phyloP scores from a whole-genome alignment of 2,797 vertebrate genomes.

The Pristis pectinata region DNA sequence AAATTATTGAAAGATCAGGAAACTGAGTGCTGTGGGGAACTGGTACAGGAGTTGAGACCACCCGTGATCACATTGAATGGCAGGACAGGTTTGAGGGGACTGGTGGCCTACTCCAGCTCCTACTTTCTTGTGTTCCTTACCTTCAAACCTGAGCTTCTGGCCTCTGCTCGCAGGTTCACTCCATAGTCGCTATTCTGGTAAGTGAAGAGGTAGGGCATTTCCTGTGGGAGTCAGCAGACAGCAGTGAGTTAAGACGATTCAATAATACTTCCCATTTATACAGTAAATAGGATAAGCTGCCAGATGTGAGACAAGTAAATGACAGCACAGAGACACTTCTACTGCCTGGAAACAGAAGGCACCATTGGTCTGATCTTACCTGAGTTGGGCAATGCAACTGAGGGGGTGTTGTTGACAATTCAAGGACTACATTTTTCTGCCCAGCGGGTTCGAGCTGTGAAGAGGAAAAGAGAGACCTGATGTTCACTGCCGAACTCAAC shows the following conservation, averaged over 20 bases:
- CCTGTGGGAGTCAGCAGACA: slow-evolving; percentile 47
- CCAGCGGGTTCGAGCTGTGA: slow-evolving; percentile 54
- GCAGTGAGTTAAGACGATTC: background rate
- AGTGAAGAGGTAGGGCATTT: slow-evolving; percentile 57
- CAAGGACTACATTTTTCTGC: slow-evolving; percentile 46
- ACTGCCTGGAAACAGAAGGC: background rate
- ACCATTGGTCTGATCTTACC: slow-evolving; percentile 48
- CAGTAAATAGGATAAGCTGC: background rate
- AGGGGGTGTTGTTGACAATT: slow-evolving; percentile 38
- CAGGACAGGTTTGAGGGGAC: too few species aligned
- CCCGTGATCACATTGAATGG: too few species aligned
- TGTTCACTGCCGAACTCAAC: background rate
- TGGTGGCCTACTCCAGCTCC: too few species aligned
- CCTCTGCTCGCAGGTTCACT: background rate
- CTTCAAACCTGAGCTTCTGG: background rate
- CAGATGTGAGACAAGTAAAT: background rate
- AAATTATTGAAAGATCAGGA: too few species aligned
- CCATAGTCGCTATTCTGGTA: slow-evolving; percentile 57
- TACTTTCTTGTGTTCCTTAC: background rate
- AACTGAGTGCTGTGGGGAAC: too few species aligned
- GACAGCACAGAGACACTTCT: background rate
- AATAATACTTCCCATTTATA: background rate
- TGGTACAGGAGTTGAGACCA: too few species aligned
- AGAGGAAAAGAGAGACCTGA: background rate
- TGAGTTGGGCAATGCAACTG: slow-evolving; percentile 51